Base-by-base conservation (phyloP, 1,140 invertebrate genomes). In the Notospermus geniculatus region DNA sequence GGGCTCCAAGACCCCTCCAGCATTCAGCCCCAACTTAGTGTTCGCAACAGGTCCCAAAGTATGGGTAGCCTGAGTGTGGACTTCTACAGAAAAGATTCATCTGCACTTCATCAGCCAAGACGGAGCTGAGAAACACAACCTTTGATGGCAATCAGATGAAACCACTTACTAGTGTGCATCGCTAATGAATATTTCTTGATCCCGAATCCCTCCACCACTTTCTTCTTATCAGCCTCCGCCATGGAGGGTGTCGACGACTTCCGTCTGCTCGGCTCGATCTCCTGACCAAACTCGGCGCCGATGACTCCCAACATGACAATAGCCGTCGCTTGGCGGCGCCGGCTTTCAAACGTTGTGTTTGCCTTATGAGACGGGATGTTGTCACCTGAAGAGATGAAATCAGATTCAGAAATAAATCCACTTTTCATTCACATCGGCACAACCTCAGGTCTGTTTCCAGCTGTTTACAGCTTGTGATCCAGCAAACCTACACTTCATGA, bases 201-300 rank as follows among this genome's bases (percentile, higher is more conserved):
- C n/a, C 90, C 90, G 78, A 92, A 93, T 23, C 90, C 92, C 84
- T 97, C 93, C 0, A 92, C 90, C 0, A 93, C 68, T 41, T 67
- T 66, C 50, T 69, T 70, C 43, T 72, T 71, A 19, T 66, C 71
- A 64, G 72, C 69, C 25, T 72, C 71, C 13, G 55, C 41, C 32
- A 1, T 54, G 29, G 36, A 4, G 32, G 32, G 5, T 4, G 15
- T 15, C 4, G 32, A 36, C 5, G 46, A 50, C 55, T 69, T 68
- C 11, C 72, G 41, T 62, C 69, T 66, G 43, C 67, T 76, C 7
- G 76, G 73, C 56, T 79, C 73, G 5, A 85, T 80, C 70, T 85
- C 94, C 75, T 96, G 92, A 0, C 96, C 95, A 82, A 98, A 99
- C 81, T 98, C 95, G 0, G 95, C 92, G 0, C 97, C 97, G 59